Evolutionary conservation across 2,797 vertebrate species (phyloP), one percentile per base, ranked within the genome.

Genomic region (Heliangelus exortis): DNA sequence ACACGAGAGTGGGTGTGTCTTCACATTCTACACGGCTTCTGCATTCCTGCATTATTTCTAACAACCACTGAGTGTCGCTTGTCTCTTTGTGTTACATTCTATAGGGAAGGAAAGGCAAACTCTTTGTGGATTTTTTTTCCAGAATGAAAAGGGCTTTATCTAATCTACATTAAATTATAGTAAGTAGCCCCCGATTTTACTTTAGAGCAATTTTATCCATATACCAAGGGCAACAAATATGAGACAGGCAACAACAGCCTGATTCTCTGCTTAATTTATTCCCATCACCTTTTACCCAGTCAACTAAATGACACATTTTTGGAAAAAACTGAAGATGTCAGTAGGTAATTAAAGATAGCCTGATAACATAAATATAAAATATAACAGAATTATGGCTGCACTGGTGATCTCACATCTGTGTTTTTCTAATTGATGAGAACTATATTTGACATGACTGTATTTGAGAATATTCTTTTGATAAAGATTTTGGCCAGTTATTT

Each of bases 51-150:
- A 4, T 88, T 94, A 25, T 90, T 91, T 76, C 54, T 81, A 33
- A 48, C 51, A 87, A 61, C 96, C 97, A 74, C 95, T 84, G 84
- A 96, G 94, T 96, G 97, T 96, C 96, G 59, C 74, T 39, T 92
- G 61, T 84, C 84, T 84, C 93, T 90, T 61, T 89, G 86, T 33
- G 69, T 87, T 91, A 53, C 62, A 8, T 41, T 15, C 8, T 28
- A 3, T 5, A 25, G 29, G 36, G 48, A 50, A 53, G 45, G 59
- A 50, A 53, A 41, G 59, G 76, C 85, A 71, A 61, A 71, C 34
- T 48, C 33, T 50, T 25, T 51, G 23, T 57, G 45, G 48, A 43
- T 22, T 47, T 20, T 47, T 47, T 85, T 50, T 62, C 18, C 45
- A 13, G 26, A 25, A 55, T 61, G 36, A 78, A 88, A 86, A 80